Evolutionary conservation across 2,113 vertebrate species (phyloP).

Genomic region (Spilogale gracilis): DNA sequence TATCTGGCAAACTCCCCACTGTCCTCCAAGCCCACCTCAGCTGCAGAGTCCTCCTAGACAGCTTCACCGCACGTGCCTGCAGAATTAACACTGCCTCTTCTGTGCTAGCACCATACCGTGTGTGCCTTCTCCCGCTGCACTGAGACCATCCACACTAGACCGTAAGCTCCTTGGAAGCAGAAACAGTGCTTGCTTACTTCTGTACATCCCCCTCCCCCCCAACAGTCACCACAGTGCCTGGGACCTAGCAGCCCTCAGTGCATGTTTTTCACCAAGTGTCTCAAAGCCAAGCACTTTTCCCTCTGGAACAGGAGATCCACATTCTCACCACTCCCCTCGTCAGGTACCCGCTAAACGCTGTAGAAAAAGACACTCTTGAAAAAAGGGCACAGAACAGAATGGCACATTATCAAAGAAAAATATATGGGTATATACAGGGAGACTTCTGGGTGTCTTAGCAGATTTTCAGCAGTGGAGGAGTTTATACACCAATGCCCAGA

Average conservation of each 20-base stretch:
- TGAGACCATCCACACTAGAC: neutral
- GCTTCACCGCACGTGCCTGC: rapidly evolving
- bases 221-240: neutral
- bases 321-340: neutral
- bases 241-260: neutral
- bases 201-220: neutral
- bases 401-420: slow-evolving; percentile 41
- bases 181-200: neutral
- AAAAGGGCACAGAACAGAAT: neutral
- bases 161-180: neutral
- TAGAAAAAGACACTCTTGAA: neutral
- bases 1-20: neutral
- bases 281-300: neutral
- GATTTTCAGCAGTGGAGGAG: neutral
- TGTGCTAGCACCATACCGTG: neutral
- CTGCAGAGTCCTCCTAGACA: neutral
- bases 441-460: neutral
- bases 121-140: neutral
- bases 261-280: neutral
- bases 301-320: neutral
- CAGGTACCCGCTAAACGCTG: neutral
- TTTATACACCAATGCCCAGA: neutral
- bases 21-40: neutral
- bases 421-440: neutral
- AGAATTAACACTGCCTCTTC: neutral